phyloP scores from a whole-genome alignment of 2,797 vertebrate species.

The Alectoris magna region DNA sequence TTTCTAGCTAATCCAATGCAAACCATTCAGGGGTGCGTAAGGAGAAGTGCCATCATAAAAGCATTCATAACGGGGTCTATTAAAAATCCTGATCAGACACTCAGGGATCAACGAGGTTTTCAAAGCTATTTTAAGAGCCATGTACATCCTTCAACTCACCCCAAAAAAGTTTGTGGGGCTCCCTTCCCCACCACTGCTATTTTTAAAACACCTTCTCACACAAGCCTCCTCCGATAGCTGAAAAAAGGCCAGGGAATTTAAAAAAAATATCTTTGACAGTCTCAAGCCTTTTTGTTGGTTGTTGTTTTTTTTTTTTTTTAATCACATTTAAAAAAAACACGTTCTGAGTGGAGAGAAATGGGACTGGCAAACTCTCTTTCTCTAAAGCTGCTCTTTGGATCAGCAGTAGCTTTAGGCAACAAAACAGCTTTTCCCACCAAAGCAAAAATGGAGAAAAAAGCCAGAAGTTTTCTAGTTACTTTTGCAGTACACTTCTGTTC shows the following conservation, averaged over 20 bases:
- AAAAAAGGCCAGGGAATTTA: not conserved
- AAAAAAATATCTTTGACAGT: not conserved
- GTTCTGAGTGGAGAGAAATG: not conserved
- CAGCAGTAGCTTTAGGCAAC: conserved; percentile 28
- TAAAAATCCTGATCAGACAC: not conserved
- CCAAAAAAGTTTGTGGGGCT: not conserved
- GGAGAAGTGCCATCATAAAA: not conserved
- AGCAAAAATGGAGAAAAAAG: conserved; percentile 37
- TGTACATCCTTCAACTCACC: fast-evolving
- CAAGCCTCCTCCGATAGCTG: not conserved
- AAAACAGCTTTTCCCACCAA: conserved; percentile 33
- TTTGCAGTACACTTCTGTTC: conserved; percentile 42
- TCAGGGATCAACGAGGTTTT: not conserved
- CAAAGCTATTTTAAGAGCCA: not conserved
- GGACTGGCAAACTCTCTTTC: not conserved
- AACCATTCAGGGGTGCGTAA: too few relatives aligned
- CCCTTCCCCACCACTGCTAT: not conserved
- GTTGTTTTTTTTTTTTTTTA: not conserved
- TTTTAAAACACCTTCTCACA: not conserved
- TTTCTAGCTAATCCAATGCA: not conserved
- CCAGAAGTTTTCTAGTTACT: conserved; percentile 13
- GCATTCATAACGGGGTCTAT: not conserved
- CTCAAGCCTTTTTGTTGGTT: not conserved
- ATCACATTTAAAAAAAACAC: not conserved
- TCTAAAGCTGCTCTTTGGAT: not conserved